phyloP scores from a whole-genome alignment of 2,797 vertebrate species.

The Pangasius macronema region DNA sequence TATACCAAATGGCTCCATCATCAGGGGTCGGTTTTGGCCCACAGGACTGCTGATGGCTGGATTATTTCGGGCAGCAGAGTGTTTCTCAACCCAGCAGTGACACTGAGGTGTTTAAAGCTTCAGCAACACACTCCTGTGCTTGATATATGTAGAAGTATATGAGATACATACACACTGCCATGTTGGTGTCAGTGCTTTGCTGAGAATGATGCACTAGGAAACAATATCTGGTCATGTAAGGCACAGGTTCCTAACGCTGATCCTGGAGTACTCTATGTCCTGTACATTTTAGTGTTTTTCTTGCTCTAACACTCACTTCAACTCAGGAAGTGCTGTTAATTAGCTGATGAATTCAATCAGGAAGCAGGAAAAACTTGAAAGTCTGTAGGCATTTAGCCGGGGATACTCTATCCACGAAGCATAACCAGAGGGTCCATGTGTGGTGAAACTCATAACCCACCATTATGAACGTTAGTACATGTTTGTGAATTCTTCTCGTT shows the following conservation, averaged over 20 bases:
- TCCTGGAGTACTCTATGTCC: background rate
- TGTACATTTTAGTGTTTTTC: background rate
- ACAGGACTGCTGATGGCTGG: background rate
- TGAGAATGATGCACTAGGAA: background rate
- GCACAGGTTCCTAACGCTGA: background rate
- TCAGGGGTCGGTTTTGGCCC: background rate
- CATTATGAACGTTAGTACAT: background rate
- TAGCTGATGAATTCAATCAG: background rate
- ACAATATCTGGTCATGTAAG: background rate
- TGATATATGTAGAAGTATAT: background rate
- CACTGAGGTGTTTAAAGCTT: background rate
- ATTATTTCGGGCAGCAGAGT: background rate
- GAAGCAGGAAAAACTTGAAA: background rate
- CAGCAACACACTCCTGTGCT: background rate
- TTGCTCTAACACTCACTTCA: background rate
- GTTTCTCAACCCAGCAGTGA: background rate
- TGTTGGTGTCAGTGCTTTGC: background rate
- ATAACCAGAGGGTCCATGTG: background rate
- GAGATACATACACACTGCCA: background rate
- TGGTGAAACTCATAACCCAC: background rate
- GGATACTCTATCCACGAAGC: background rate
- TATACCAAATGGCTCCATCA: background rate
- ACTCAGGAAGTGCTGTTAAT: background rate
- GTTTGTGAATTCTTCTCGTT: background rate
- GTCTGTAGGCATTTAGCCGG: background rate